Percentiles rank a stretch among this genome's conserved stretches.
These are phyloP conservation scores for Ramphastos sulfuratus DNA, from an alignment of 2,113 vertebrate species.

Conservation along the genomic window DNA sequence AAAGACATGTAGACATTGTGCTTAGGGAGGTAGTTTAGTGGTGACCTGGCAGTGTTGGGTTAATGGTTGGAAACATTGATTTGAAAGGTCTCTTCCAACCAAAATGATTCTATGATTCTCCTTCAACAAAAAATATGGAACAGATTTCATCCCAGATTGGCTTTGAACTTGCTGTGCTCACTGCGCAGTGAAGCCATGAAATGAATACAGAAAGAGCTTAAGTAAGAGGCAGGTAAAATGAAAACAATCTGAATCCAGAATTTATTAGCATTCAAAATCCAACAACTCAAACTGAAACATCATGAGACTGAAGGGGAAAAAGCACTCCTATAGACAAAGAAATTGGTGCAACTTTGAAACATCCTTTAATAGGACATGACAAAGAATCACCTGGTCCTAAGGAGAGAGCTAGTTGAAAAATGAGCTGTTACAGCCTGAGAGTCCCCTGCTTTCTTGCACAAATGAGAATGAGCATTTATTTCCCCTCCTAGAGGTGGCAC, in stretches of 20 bases:
- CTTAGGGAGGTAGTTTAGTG: too few species aligned
- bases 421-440: not conserved
- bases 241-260: not conserved
- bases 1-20: too few species aligned
- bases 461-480: not conserved
- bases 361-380: not conserved
- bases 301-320: not conserved
- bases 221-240: rapidly evolving
- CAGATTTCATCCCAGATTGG: not conserved
- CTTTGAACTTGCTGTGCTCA: not conserved
- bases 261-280: not conserved
- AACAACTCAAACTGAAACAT: not conserved
- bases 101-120: not conserved
- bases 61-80: too few species aligned
- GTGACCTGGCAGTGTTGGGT: too few species aligned
- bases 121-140: not conserved
- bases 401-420: not conserved
- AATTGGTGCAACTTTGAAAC: not conserved
- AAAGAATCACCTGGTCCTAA: not conserved
- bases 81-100: too few species aligned
- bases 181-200: not conserved
- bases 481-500: not conserved
- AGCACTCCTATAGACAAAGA: not conserved
- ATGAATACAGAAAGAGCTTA: not conserved
- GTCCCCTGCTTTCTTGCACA: not conserved